A percentile compares a stretch with the other conserved stretches of the same genome.
Evolutionary conservation across 2,888 invertebrate species (phyloP).

Genomic region (Tuta absoluta): DNA sequence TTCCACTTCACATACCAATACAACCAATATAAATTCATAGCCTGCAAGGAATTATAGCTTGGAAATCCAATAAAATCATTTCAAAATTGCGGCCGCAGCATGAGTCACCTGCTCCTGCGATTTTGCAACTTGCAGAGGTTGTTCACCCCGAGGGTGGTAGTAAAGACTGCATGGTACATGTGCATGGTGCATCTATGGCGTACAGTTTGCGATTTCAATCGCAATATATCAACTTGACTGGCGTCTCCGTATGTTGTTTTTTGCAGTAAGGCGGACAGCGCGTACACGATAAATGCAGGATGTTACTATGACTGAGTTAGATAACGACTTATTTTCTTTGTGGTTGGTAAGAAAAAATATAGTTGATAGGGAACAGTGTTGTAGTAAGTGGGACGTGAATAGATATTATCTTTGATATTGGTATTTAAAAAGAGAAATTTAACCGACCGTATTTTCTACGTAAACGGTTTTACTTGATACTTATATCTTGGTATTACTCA

Average conservation of each 20-base stretch:
- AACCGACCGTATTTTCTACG: neutral
- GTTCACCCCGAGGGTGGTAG: slow-evolving; percentile 25
- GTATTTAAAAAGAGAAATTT: neutral
- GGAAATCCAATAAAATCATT: slow-evolving; percentile 21
- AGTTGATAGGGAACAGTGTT: neutral
- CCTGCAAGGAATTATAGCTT: slow-evolving; percentile 12
- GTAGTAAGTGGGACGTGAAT: neutral
- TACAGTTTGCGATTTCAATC: slow-evolving; percentile 16
- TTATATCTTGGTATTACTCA: too few species aligned
- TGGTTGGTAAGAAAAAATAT: slow-evolving; percentile 7
- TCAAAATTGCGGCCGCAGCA: slow-evolving; percentile 14
- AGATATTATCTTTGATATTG: neutral
- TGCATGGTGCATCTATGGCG: slow-evolving; percentile 23
- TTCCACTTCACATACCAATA: slow-evolving; percentile 2
- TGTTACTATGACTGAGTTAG: slow-evolving; percentile 17
- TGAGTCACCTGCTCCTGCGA: slow-evolving; percentile 24
- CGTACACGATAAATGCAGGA: slow-evolving; percentile 15
- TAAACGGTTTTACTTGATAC: neutral
- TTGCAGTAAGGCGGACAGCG: neutral
- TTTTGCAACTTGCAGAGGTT: slow-evolving; percentile 19
- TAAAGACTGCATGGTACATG: slow-evolving; percentile 8
- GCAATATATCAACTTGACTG: slow-evolving; percentile 23
- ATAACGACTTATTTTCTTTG: slow-evolving; percentile 13
- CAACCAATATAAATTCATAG: slow-evolving; percentile 12
- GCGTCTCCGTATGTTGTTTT: slow-evolving; percentile 13